Base-by-base conservation (phyloP, 2,888 invertebrate species). In the Anoncus sp. region DNA sequence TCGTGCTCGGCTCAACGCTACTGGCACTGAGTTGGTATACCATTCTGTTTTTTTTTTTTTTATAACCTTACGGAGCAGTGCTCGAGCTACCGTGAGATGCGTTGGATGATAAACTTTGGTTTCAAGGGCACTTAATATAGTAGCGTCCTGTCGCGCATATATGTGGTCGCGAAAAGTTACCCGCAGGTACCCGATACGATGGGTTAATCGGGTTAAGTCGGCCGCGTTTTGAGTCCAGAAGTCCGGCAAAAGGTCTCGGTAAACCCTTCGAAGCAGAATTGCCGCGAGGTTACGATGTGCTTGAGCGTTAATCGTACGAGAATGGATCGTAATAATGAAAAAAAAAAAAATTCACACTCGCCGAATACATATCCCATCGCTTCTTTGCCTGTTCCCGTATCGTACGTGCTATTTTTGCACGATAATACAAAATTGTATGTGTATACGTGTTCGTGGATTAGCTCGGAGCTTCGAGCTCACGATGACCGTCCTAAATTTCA, bases 141-240 rank as follows among this genome's bases (percentile, higher is more conserved):
- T 27, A 35, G 55, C 12, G 1, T 18, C 18, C n/a, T 4, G 31
- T 55, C 55, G n/a, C 16, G 18, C n/a, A n/a, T n/a, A n/a, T n/a
- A n/a, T 43, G 1, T 57, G 24, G 22, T 57, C 38, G 24, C 35
- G 49, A 51, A 63, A 38, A 18, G 22, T 55, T 12, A 24, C 12
- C 18, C 10, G 35, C 24, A 47, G 24, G 35, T 35, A 27, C 40
- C 22, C 16, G 40, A 47, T 7, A n/a, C 55, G 55, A 22, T 47
- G 75, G 63, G 63, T 75, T 63, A 71, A 70, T 75, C 49, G 65
- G 49, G 49, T 70, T 43, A 51, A 75, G 59, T 65, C 59, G 60
- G 40, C 59, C 35, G 70, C 16, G 43, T 35, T n/a, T 20, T 18
- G 49, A 65, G 40, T 75, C 45, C n/a, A n/a, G n/a, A n/a, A n/a